A percentile compares a stretch with the other conserved stretches of the same genome.
Conservation (phyloP, 92 coral and sea anemone genomes). For the Porites lobata region DNA sequence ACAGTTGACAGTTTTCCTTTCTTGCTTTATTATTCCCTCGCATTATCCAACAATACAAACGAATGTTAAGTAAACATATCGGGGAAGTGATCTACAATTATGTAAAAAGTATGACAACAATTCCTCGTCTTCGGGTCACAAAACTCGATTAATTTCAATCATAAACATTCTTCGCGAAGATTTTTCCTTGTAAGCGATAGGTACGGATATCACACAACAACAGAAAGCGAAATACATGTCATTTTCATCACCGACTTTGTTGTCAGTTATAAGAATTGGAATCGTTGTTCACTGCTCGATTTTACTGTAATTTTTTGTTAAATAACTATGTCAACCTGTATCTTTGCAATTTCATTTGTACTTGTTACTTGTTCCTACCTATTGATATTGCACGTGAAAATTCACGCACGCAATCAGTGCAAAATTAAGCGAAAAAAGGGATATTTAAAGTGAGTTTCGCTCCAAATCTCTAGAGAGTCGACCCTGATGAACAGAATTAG, state of each 20-base stretch:
- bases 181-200: background rate
- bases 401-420: conserved; percentile 9
- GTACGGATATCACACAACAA: conserved; percentile 33
- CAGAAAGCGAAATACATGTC: conserved; percentile 1
- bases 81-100: background rate
- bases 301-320: background rate
- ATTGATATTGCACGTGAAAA: conserved; percentile 20
- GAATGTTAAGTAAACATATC: conserved; percentile 40
- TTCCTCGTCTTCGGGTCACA: background rate
- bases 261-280: background rate
- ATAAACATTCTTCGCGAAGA: background rate
- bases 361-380: background rate
- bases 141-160: background rate
- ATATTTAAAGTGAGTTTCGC: background rate
- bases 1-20: background rate
- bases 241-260: background rate
- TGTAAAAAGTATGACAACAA: background rate
- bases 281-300: background rate
- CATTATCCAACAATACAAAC: background rate
- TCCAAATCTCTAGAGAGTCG: conserved; percentile 8
- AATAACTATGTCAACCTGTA: background rate
- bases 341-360: background rate
- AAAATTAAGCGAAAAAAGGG: background rate
- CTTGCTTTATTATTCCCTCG: background rate
- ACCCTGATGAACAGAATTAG: background rate